Conservation (phyloP, 2,888 invertebrate genomes). For the Leistus spinibarbis region DNA sequence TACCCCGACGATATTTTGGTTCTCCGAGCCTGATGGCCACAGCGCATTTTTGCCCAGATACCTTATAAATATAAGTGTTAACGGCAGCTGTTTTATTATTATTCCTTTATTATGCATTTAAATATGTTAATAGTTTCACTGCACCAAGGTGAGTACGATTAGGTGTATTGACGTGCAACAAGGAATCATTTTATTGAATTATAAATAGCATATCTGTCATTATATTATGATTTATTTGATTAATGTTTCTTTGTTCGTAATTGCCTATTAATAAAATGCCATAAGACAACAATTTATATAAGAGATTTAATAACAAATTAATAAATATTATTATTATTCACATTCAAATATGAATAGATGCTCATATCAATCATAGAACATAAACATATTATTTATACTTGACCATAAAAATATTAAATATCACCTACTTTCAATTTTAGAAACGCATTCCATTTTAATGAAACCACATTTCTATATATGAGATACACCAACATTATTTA, state of each 20-base stretch:
- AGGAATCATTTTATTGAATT: background rate
- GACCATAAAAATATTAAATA: background rate
- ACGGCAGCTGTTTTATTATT: background rate
- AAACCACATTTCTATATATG: no score
- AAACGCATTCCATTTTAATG: no score
- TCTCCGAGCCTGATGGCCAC: background rate
- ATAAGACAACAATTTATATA: background rate
- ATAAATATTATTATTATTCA: background rate
- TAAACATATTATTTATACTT: background rate
- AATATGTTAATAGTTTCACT: no score
- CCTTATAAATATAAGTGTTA: background rate
- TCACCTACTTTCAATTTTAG: background rate
- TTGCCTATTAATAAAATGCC: background rate
- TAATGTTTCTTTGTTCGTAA: background rate
- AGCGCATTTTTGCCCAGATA: background rate
- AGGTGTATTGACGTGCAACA: background rate
- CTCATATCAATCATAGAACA: background rate
- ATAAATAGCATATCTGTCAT: background rate
- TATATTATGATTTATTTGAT: background rate
- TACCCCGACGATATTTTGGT: background rate
- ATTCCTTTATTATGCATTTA: no score
- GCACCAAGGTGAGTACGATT: no score
- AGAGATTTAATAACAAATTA: background rate
- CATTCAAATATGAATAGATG: background rate
- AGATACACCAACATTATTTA: no score